Base-by-base conservation (phyloP, 1,140 invertebrate genomes). In the Centruroides sculpturatus region DNA sequence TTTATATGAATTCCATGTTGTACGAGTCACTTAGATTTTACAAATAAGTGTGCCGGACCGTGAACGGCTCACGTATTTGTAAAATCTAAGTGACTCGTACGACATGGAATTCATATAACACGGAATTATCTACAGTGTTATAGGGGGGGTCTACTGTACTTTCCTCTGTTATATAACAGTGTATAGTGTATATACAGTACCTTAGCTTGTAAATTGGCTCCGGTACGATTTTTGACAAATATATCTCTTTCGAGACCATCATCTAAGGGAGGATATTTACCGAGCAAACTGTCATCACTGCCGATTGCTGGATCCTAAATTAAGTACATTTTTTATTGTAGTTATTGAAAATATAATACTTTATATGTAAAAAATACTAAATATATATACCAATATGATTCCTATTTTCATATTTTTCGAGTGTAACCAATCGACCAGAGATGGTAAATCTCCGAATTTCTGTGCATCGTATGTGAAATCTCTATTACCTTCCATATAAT, bases 401-500 rank as follows among this genome's bases (percentile, higher is more conserved):
- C 63, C 48, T 47, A 59, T 49, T 56, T 63, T 61, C 47, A 41
- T 61, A 34, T 61, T 61, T 36, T 65, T 59, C 8, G 35, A 64
- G 68, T 90, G 86, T 47, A 94, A 67, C 55, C 83, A 74, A 34
- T 85, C 70, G 0, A 92, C 81, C 69, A 90, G 92, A 50, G 82
- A 70, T 2, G 85, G 82, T 13, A 92, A 74, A 46, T 79, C 82
- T 54, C 76, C 77, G 69, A 83, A 92, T 12, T 79, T 82, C 0
- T 75, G 69, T 23, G 75, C 71, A 70, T 90, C 82, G 64, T 85
- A 82, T 0, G 89, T 92, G 70, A 95, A 95, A 74, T 91, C 89
- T 70, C 87, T 90, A 57, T 78, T 79, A 54, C 82, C 79, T n/a
- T 85, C 75, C 90, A 94, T 94, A 70, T 94, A 93, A 74, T 95